These are phyloP conservation scores for Ceratotherium simum DNA, from an alignment of 2,113 vertebrate genomes.

Conservation along the genomic window DNA sequence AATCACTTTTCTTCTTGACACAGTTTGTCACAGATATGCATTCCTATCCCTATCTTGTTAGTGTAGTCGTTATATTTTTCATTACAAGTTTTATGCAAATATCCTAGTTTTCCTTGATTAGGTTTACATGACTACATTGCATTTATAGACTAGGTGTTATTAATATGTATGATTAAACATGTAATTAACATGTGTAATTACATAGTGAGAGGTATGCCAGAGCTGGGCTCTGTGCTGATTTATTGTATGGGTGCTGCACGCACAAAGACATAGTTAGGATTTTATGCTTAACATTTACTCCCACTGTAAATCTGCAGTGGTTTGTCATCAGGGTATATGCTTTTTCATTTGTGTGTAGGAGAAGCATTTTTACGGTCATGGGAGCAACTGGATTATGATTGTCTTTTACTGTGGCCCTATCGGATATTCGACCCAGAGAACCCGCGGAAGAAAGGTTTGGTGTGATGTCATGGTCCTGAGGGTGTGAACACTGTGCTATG, in stretches of 20 bases:
- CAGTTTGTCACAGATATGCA: conserved; percentile 88
- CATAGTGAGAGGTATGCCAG: not conserved
- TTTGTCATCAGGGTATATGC: not conserved
- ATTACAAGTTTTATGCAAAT: conserved; percentile 89
- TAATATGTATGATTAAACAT: conserved; percentile 85
- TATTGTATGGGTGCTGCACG: not conserved
- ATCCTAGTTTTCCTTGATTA: conserved; percentile 86
- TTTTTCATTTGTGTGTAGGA: conserved; percentile 40
- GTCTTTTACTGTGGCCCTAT: not conserved
- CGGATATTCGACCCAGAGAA: not conserved
- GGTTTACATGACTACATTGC: conserved; percentile 84
- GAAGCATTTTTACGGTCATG: conserved; percentile 53
- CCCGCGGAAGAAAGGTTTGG: not conserved
- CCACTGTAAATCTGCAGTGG: conserved; percentile 40
- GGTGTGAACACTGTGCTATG: not conserved
- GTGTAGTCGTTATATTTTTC: conserved; percentile 86
- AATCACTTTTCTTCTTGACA: conserved; percentile 90
- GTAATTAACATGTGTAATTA: conserved; percentile 85
- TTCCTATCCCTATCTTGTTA: conserved; percentile 88
- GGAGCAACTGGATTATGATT: conserved; percentile 1
- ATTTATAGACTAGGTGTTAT: conserved; percentile 84
- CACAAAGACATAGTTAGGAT: conserved; percentile 28
- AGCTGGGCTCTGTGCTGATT: not conserved
- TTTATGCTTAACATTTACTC: conserved; percentile 49
- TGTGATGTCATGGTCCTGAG: not conserved